A percentile compares a stretch with the other conserved stretches of the same genome.
phyloP scores from a whole-genome alignment of 2,888 invertebrate species.

The Athalia circularis region DNA sequence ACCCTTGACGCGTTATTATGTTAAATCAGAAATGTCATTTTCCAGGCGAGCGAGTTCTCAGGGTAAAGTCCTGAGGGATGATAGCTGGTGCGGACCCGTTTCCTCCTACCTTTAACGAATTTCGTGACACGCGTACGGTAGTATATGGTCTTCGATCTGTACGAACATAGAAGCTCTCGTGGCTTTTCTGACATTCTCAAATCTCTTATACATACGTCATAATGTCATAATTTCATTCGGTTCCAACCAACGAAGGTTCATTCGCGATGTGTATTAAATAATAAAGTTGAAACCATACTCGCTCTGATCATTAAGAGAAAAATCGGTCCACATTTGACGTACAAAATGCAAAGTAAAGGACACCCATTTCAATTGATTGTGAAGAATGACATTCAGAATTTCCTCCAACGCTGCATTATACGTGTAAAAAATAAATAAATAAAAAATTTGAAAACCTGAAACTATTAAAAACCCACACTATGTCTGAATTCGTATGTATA shows the following conservation, averaged over 20 bases:
- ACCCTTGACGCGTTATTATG: conserved; percentile 48
- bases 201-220: neutral
- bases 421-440: too few species aligned
- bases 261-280: too few species aligned
- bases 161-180: neutral
- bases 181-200: conserved; percentile 23
- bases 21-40: conserved; percentile 60
- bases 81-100: conserved; percentile 42
- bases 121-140: conserved; percentile 45
- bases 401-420: too few species aligned
- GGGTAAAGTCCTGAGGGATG: conserved; percentile 50
- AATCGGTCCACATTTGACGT: too few species aligned
- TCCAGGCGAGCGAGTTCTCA: conserved; percentile 57
- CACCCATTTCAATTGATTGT: too few species aligned
- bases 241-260: neutral
- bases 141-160: conserved; percentile 24
- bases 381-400: too few species aligned
- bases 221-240: conserved; percentile 36
- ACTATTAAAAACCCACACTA: too few species aligned
- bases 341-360: too few species aligned
- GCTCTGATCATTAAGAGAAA: too few species aligned
- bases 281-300: too few species aligned
- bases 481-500: neutral
- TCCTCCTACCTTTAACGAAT: conserved; percentile 46
- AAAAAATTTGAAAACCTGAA: too few species aligned